Conservation (phyloP, 2,113 vertebrate genomes). For the Cyanistes caeruleus region DNA sequence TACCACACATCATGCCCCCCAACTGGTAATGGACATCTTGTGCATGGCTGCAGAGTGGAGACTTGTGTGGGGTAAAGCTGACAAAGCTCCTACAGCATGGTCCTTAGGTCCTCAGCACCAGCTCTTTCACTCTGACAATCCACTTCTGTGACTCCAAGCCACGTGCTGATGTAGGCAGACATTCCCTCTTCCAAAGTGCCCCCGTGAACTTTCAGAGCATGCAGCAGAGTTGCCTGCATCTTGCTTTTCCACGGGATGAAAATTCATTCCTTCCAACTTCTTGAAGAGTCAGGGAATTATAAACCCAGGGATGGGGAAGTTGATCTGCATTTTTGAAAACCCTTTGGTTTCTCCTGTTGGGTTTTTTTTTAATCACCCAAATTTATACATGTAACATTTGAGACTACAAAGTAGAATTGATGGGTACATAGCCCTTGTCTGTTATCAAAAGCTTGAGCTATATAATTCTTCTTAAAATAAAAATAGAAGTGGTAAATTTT, state of each 20-base stretch:
- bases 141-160: not conserved
- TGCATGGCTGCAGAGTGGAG: not conserved
- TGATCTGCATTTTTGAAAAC: not conserved
- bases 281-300: not conserved
- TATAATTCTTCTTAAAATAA: conserved; percentile 30
- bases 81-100: accelerated
- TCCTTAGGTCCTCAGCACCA: not conserved
- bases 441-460: not conserved
- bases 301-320: not conserved
- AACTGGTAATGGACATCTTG: not conserved
- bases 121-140: not conserved
- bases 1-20: not conserved
- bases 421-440: not conserved
- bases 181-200: not conserved
- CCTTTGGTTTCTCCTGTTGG: not conserved
- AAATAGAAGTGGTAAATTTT: conserved; percentile 29
- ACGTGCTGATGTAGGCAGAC: accelerated
- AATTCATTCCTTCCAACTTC: not conserved
- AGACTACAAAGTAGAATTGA: not conserved
- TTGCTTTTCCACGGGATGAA: not conserved
- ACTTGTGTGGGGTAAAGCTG: accelerated
- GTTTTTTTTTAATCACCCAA: not conserved
- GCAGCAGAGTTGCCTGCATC: not conserved
- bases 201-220: not conserved
- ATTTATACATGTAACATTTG: not conserved